Evolutionary conservation across 2,797 vertebrate species (phyloP).

Genomic region (Hypotaenidia philippensis): DNA sequence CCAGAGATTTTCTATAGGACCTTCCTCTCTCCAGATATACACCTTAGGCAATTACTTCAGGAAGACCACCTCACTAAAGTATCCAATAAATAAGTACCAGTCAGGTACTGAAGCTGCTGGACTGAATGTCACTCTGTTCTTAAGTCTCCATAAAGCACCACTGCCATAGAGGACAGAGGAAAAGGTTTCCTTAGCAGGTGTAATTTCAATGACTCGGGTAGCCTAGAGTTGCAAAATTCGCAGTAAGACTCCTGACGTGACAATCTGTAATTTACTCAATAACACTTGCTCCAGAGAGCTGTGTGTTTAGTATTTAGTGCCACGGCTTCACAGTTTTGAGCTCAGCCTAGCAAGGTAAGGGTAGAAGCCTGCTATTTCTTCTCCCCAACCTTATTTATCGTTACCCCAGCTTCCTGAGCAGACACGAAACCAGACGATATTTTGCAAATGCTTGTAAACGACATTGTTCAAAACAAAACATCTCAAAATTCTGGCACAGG

Average conservation of each 20-base stretch:
- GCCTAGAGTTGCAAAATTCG: background rate
- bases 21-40: background rate
- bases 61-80: background rate
- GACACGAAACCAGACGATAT: background rate
- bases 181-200: background rate
- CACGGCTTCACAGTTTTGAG: background rate
- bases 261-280: background rate
- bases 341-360: background rate
- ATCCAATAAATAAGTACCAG: background rate
- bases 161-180: background rate
- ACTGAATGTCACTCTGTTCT: background rate
- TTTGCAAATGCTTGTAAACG: background rate
- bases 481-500: background rate
- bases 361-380: background rate
- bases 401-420: conserved; percentile 1
- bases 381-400: background rate
- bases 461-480: background rate
- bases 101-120: background rate
- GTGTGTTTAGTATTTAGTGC: background rate
- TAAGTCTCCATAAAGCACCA: background rate
- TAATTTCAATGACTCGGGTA: background rate
- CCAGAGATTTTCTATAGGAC: background rate
- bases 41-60: background rate
- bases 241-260: background rate
- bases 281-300: background rate